phyloP scores from a whole-genome alignment of 2,797 vertebrate genomes.

The Hypotaenidia okinawae region DNA sequence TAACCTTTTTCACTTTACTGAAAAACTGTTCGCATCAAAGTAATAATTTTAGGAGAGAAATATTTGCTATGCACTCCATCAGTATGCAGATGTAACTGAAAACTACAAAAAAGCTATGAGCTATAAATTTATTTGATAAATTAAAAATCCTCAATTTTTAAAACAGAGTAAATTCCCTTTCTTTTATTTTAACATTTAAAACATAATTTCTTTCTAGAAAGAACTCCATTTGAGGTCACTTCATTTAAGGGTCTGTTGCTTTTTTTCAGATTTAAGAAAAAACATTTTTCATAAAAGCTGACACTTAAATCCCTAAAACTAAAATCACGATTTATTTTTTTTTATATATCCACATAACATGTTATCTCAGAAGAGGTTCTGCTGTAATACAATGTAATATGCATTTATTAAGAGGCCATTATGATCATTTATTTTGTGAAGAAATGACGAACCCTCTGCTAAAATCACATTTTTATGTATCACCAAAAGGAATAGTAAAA shows the following conservation, averaged over 20 bases:
- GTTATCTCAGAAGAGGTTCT: constrained; percentile 19
- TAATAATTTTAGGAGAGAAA: background rate
- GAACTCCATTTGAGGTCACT: background rate
- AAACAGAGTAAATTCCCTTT: background rate
- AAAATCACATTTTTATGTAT: background rate
- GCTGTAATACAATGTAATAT: background rate
- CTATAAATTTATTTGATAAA: background rate
- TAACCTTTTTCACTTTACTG: background rate
- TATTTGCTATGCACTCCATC: background rate
- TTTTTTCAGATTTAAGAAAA: background rate
- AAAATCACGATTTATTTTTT: background rate
- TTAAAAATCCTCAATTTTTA: background rate
- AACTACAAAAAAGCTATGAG: background rate
- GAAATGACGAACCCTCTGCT: background rate
- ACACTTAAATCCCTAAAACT: constrained; percentile 26
- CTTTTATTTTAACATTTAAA: background rate
- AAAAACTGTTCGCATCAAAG: background rate
- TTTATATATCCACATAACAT: background rate
- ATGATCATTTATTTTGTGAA: background rate
- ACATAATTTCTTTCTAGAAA: background rate
- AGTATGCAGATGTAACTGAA: background rate
- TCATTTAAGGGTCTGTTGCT: background rate
- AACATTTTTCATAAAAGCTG: background rate
- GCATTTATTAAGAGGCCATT: constrained; percentile 10
- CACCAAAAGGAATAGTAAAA: constrained; percentile 11